Evolutionary conservation across 2,888 invertebrate genomes (phyloP), one percentile per base, ranked within the genome.

Genomic region (Macrosoma leucophasiata): DNA sequence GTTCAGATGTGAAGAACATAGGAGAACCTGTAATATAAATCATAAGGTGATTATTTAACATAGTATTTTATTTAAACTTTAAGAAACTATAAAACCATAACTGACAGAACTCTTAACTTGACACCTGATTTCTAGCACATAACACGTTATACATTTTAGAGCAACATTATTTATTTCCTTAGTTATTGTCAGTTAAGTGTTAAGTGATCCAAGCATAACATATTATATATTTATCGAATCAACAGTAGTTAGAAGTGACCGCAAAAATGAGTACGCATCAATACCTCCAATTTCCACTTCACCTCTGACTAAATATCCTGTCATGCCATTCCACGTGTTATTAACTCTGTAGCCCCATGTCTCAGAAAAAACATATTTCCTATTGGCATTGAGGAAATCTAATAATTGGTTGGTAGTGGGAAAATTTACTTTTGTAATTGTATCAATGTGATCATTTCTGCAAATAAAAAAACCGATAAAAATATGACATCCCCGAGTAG

Each of bases 271-370:
- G 2, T 22, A 14, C 14, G 9, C 14, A 30, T 11, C 17, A n/a
- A 21, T 62, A 86, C 88, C 88, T 69, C 89, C 89, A 41, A 90
- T 84, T 46, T 89, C 89, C 4, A 87, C 88, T 58, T 87, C 84
- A 23, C 82, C 77, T 37, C 85, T 70, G 1, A 81, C 74, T 41
- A 90, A 63, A 52, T 86, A 84, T 0, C 90, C 90, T 37, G 89
- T 88, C 88, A 90, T 88, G 12, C 90, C 90, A 51, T 76, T 89
- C 89, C 89, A 90, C 2, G 85, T 77, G 1, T 85, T 77, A 41
- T 87, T 86, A 24, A 79, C 63, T 30, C 56, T 63, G 49, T 90
- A 89, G 1, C 90, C 90, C 90, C 90, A 90, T 1, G 89, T 86
- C 23, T 78, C 64, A 17, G 82, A 78, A 41, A 86, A 79, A 2